Evolutionary conservation across 2,797 vertebrate species (phyloP).

Genomic region (Melanogrammus aeglefinus): DNA sequence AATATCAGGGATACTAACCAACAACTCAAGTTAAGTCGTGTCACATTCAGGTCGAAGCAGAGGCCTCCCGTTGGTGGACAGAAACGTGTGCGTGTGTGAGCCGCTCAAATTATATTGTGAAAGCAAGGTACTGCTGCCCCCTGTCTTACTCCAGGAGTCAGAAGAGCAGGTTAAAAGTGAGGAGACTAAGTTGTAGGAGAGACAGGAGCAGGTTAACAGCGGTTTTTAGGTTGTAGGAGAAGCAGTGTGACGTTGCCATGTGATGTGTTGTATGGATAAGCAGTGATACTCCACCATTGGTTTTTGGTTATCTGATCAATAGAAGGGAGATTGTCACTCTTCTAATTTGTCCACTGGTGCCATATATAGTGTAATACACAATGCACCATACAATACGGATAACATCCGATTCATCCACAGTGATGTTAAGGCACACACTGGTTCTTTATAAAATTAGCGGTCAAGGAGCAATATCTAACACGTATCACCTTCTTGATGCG

Average conservation of each 20-base stretch:
- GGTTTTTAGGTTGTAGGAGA: too few species aligned
- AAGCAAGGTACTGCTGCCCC: too few species aligned
- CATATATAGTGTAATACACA: too few species aligned
- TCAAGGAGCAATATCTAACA: background rate
- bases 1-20: background rate
- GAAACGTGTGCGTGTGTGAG: constrained; percentile 10
- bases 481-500: background rate
- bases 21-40: constrained; percentile 19
- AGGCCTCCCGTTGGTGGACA: constrained; percentile 27
- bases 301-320: too few species aligned
- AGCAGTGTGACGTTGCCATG: background rate
- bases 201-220: too few species aligned
- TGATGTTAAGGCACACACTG: background rate
- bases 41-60: constrained; percentile 24
- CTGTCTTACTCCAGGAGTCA: too few species aligned
- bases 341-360: too few species aligned
- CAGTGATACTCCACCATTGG: too few species aligned
- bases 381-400: background rate
- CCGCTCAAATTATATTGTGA: background rate
- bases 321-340: too few species aligned
- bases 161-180: too few species aligned
- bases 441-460: background rate
- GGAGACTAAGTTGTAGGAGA: too few species aligned
- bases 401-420: background rate
- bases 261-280: background rate